Percentiles rank a stretch among this genome's conserved stretches.
Evolutionary conservation across 2,113 vertebrate genomes (phyloP).

Genomic region (Alethe castanea): DNA sequence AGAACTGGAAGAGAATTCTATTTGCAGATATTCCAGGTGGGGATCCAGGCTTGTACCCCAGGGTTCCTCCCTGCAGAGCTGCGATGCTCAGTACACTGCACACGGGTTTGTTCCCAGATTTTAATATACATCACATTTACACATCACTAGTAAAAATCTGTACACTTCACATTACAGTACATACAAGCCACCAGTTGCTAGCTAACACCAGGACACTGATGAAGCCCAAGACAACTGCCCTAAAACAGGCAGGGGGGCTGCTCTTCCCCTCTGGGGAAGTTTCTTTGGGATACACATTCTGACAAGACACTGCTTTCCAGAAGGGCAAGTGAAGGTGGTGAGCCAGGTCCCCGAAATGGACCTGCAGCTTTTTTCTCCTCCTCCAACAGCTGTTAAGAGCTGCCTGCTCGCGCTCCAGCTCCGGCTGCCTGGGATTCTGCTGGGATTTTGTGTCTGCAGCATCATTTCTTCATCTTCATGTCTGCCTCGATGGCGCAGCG

Average conservation of each 20-base stretch:
- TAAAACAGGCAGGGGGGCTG: slow-evolving; percentile 77
- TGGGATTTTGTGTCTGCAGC: not conserved
- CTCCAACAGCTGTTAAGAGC: not conserved
- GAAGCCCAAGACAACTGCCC: slow-evolving; percentile 69
- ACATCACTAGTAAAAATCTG: slow-evolving; percentile 75
- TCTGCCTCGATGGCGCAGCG: slow-evolving; percentile 98
- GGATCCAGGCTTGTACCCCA: not conserved
- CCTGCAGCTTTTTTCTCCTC: not conserved
- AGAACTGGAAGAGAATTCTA: not conserved
- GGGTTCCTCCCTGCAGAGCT: not conserved
- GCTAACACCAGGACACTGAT: slow-evolving; percentile 75
- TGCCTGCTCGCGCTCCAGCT: not conserved
- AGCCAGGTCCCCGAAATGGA: not conserved
- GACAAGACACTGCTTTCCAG: not conserved
- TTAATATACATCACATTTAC: slow-evolving; percentile 78
- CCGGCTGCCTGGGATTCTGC: not conserved
- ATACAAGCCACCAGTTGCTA: slow-evolving; percentile 74
- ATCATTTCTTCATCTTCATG: slow-evolving; percentile 99
- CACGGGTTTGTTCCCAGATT: slow-evolving; percentile 62
- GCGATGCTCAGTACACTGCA: not conserved
- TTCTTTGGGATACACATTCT: slow-evolving; percentile 59
- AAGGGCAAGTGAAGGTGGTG: not conserved
- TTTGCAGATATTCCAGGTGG: not conserved
- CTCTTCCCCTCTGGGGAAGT: slow-evolving; percentile 63
- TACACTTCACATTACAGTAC: slow-evolving; percentile 80